Base-by-base conservation (phyloP, 2,888 invertebrate genomes). In the Liopterus haemorrhoidalis region DNA sequence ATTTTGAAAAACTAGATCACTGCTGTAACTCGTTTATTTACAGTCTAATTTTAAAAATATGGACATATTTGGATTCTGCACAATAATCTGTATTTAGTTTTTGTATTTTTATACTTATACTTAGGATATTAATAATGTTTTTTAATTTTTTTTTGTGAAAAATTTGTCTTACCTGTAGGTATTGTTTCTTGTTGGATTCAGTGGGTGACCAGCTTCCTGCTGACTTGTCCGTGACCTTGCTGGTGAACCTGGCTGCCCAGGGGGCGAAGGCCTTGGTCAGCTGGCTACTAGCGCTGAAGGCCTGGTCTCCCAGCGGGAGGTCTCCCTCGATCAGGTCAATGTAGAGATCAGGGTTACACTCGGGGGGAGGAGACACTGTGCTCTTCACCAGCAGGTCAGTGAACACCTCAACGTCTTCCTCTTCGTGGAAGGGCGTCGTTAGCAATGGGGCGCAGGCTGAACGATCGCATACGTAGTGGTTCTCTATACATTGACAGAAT, bases 401-500 rank as follows among this genome's bases (percentile, higher is more conserved):
- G n/a, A n/a, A n/a, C n/a, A n/a, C n/a, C n/a, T n/a, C n/a, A n/a
- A n/a, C n/a, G n/a, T n/a, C n/a, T n/a, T n/a, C n/a, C n/a, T n/a
- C n/a, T 50, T 50, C 8, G 47, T 49, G 15, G 32, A 22, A 30
- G 8, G 46, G 42, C 5, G 53, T 41, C 18, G 39, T 21, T 32
- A 28, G 46, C 19, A 27, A 45, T 36, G 38, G 38, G 5, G 45
- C 55, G 52, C 82, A 82, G 2, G 66, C 52, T 5, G 69, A 70
- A 19, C 72, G 65, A 59, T 81, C 79, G 60, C 91, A 91, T 32
- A 78, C 74, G 47, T 83, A 77, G 15, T 73, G 73, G 66, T 91
- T 89, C 59, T 85, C 76, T 5, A 86, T 70, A 57, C 92, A 92
- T 55, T 89, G 89, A 58, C 91, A 92, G 9, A 77, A 72, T 56